Base-by-base conservation (phyloP, 2,797 vertebrate genomes). In the Neopelma chrysocephalum region DNA sequence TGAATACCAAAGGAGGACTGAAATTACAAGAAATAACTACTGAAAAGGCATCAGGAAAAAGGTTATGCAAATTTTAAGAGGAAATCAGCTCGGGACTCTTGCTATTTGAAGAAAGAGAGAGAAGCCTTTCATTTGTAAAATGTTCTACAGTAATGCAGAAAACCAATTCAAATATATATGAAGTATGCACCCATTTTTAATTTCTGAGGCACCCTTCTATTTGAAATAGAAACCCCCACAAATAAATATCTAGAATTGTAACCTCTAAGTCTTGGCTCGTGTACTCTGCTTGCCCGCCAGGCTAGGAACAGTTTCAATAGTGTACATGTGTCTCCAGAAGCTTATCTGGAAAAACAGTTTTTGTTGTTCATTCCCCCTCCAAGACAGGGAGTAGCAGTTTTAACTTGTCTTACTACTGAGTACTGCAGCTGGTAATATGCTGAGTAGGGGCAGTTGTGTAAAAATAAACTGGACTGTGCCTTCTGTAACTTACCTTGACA, bases 51-150 rank as follows among this genome's bases (percentile, higher is more conserved):
- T 81, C 16, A 61, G 34, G 27, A 50, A 80, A 87, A 77, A 50
- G 11, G 3, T 78, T 82, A 80, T 87, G 62, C 32, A 90, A 68
- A 71, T 90, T 90, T 71, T 76, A 47, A 65, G 70, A 78, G 87
- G 0, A 83, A 75, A 82, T 81, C 58, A 69, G 7, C 31, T 79
- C 40, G 43, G 12, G 25, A 54, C 13, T 40, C 43, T 57, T 76
- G 17, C 18, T 90, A 21, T 72, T 87, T 71, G 42, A 94, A 83
- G 61, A 71, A 47, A 68, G 45, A 78, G 36, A 82, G 47, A 88
- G 50, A 71, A 60, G 14, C 8, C 19, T 88, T 83, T 91, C 12
- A 65, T 48, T 86, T 81, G 21, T 53, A 76, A 92, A 84, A 73
- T 78, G 13, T 36, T 87, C 20, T 31, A 80, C 42, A 70, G 11